These are phyloP conservation scores for Solea solea DNA, from an alignment of 2,113 vertebrate species.

Conservation along the genomic window DNA sequence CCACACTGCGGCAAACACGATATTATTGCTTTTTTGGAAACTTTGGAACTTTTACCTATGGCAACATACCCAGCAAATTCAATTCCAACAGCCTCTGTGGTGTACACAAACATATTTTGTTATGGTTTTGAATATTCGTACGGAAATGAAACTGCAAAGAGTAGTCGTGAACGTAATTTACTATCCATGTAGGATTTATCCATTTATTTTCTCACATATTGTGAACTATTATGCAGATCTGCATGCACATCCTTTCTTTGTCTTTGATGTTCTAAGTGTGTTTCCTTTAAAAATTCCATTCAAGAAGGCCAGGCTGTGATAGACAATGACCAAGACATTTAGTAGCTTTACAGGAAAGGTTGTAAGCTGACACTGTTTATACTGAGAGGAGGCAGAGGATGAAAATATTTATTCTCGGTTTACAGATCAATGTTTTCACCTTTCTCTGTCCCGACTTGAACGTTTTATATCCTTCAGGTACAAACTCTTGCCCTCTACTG, in stretches of 20 bases:
- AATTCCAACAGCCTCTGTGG: too few relatives aligned
- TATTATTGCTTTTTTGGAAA: conserved; percentile 44
- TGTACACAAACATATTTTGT: conserved; percentile 18
- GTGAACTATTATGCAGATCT: conserved; percentile 51
- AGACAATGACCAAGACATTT: conserved; percentile 31
- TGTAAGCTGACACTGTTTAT: conserved; percentile 35
- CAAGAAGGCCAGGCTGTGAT: conserved; percentile 15
- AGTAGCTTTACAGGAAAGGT: conserved; percentile 33
- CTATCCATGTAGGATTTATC: too few relatives aligned
- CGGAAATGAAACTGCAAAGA: conserved; percentile 23
- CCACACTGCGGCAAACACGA: conserved; percentile 44
- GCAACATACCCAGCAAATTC: conserved; percentile 31
- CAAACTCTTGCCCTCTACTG: neutral
- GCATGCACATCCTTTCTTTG: too few relatives aligned
- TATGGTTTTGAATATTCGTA: conserved; percentile 50
- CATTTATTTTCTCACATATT: too few relatives aligned
- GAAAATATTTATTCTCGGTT: conserved; percentile 26
- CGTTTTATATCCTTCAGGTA: neutral
- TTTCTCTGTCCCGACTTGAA: neutral
- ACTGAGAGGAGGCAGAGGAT: conserved; percentile 8
- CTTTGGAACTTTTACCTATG: conserved; percentile 47
- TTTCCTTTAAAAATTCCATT: conserved; percentile 32
- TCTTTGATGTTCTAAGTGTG: conserved; percentile 32
- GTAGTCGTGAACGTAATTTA: too few relatives aligned
- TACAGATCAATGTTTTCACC: conserved; percentile 29